Evolutionary conservation across 2,888 invertebrate genomes (phyloP), one percentile per base, ranked within the genome.

Genomic region (Athalia circularis): DNA sequence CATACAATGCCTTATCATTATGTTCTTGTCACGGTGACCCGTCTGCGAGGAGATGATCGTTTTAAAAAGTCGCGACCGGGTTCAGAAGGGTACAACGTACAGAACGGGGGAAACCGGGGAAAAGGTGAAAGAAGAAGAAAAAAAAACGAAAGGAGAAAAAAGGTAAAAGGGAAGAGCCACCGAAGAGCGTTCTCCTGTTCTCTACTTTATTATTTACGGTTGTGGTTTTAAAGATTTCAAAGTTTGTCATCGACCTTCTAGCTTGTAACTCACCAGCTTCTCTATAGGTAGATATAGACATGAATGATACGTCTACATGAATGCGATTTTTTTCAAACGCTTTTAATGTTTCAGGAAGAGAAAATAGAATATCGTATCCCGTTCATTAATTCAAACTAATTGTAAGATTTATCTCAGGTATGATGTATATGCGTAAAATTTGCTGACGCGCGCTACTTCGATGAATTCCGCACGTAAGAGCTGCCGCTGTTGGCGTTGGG

Each of bases 221-320:
- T 57, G 72, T 59, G 72, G 72, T 59, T 72, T 72, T 72, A 47
- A 59, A 72, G 72, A 72, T 72, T 72, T 72, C 72, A 75, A 75
- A 62, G 62, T 75, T 61, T 75, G 75, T 75, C 62, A 50, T 50
- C 75, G 62, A 61, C 75, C 64, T 75, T 59, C n/a, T 75, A 11
- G 52, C 62, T 29, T 29, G 29, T 29, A 29, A 29, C 29, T 29
- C 29, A 29, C 29, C 29, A 29, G 29, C 29, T 29, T 29, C 29
- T 29, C 29, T 2, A 29, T 29, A 29, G 29, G 29, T 29, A 29
- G 0, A 29, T 29, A 29, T n/a, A 29, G 50, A 48, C 50, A 47
- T 62, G 15, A 75, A 50, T 29, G 64, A 48, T 62, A 62, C 15
- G 8, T 47, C n/a, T n/a, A n/a, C 48, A 62, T 45, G 29, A 62